Conservation (phyloP, 2,113 vertebrate species). For the Solea solea region DNA sequence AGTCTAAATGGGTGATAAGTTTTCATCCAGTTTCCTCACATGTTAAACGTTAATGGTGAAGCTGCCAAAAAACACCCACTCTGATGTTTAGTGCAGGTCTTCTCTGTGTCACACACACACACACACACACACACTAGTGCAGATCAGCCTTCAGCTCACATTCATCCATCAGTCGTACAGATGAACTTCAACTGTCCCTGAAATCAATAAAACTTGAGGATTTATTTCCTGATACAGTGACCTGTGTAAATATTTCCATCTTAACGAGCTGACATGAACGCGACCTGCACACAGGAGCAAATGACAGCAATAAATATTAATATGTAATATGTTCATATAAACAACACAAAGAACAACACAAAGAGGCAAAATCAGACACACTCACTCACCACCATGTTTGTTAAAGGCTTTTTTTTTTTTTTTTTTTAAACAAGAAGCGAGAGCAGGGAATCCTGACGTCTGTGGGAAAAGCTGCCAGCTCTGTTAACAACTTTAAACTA, state of each 20-base stretch:
- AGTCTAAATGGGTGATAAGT: no score
- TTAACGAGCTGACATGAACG: constrained; percentile 32
- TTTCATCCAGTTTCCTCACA: no score
- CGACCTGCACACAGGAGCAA: constrained; percentile 21
- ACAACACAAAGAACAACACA: no score
- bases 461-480: constrained; percentile 34
- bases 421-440: constrained; percentile 17
- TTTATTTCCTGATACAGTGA: not conserved
- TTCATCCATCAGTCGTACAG: constrained; percentile 38
- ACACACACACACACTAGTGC: no score
- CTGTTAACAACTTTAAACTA: constrained; percentile 9
- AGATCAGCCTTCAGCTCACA: constrained; percentile 21
- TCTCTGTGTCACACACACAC: no score
- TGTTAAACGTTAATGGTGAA: no score
- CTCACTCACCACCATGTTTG: no score
- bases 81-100: not conserved
- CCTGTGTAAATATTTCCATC: constrained; percentile 11
- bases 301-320: no score
- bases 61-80: not conserved
- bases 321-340: no score
- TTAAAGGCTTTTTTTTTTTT: no score
- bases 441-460: constrained; percentile 20
- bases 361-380: no score
- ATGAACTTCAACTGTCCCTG: constrained; percentile 28
- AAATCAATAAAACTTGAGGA: not conserved